These are phyloP conservation scores for Campoplex nolae DNA, from an alignment of 2,888 invertebrate genomes.

Conservation along the genomic window DNA sequence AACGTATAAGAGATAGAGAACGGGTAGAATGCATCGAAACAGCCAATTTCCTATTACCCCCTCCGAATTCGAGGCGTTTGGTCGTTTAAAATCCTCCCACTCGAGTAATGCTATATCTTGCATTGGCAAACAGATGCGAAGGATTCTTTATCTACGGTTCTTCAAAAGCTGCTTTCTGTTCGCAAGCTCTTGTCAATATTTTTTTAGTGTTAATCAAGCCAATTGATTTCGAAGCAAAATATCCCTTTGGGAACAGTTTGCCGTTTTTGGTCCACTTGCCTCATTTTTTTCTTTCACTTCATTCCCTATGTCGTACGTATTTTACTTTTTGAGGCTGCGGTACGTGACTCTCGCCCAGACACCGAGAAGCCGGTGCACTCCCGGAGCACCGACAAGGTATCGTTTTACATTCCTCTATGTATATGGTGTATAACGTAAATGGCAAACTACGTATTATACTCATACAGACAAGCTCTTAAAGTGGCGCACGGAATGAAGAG, in stretches of 20 bases:
- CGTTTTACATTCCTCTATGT: conserved; percentile 53
- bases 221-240: conserved; percentile 26
- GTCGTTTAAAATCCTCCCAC: conserved; percentile 39
- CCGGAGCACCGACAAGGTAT: conserved; percentile 42
- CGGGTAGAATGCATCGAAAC: conserved; percentile 24
- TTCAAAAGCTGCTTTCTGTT: neutral
- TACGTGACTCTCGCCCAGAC: conserved; percentile 61
- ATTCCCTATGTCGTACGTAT: neutral
- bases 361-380: conserved; percentile 50
- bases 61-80: conserved; percentile 20
- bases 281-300: neutral
- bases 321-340: conserved; percentile 42
- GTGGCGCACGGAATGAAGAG: conserved; percentile 35
- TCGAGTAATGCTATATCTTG: conserved; percentile 5
- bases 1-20: neutral
- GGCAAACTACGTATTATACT: conserved; percentile 17
- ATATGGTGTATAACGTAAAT: conserved; percentile 32
- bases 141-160: conserved; percentile 18
- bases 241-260: conserved; percentile 19
- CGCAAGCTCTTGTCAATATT: neutral
- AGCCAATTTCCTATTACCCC: conserved; percentile 50
- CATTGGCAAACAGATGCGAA: conserved; percentile 42
- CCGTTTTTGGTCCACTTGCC: conserved; percentile 26
- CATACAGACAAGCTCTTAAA: conserved; percentile 11
- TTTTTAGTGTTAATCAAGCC: conserved; percentile 17